These are phyloP conservation scores for Passerina amoena DNA, from an alignment of 2,113 vertebrate genomes.

Conservation along the genomic window DNA sequence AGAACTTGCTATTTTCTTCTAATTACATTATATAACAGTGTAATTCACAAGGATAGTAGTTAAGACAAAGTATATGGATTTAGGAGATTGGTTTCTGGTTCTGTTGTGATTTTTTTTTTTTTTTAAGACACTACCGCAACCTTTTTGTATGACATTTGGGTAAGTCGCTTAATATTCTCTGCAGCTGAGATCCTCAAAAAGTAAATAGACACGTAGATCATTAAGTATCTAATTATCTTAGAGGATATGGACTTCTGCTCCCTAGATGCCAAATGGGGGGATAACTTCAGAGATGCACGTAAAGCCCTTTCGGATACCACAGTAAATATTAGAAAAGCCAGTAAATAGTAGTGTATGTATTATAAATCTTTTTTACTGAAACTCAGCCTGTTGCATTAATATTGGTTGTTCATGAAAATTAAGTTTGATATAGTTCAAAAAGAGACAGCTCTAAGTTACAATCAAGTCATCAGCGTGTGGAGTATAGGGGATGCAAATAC, in stretches of 20 bases:
- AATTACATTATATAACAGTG: constrained; percentile 69
- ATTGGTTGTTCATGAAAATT: not conserved
- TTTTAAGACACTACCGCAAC: not conserved
- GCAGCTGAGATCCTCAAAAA: constrained; percentile 53
- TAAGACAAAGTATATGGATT: constrained; percentile 67
- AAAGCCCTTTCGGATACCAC: constrained; percentile 26
- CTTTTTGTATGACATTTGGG: constrained; percentile 60
- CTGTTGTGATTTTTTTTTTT: not conserved
- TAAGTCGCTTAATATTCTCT: constrained; percentile 56
- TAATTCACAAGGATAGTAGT: constrained; percentile 66
- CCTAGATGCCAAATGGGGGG: constrained; percentile 45
- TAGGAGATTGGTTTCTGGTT: constrained; percentile 58
- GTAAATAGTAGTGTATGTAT: constrained; percentile 5
- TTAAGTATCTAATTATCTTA: constrained; percentile 71
- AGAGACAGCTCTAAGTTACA: not conserved
- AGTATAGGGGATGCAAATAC: not conserved
- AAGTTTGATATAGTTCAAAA: not conserved
- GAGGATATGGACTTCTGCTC: constrained; percentile 63
- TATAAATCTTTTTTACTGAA: constrained; percentile 27
- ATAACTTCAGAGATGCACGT: constrained; percentile 6
- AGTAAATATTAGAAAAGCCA: constrained; percentile 45
- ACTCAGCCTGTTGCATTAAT: not conserved
- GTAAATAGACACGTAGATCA: constrained; percentile 69
- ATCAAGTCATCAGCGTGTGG: not conserved
- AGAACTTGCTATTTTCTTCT: constrained; percentile 70